Evolutionary conservation across 2,888 invertebrate genomes (phyloP).

Genomic region (Eupsilia transversa): DNA sequence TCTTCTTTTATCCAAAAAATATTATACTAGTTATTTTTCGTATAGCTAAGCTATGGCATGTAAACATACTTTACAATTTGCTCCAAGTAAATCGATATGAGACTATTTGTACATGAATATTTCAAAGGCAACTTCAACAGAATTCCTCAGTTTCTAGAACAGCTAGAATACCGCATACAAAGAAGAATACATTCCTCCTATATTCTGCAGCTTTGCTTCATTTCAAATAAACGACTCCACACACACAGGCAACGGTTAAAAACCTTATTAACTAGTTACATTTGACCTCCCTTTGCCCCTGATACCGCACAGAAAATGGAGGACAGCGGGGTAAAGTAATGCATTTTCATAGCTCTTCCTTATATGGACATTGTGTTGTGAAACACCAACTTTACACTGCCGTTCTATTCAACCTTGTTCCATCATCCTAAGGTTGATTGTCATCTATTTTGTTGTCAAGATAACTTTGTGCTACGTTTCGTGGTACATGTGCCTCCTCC

Average conservation of each 20-base stretch:
- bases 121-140: slow-evolving; percentile 30
- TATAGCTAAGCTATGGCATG: background rate
- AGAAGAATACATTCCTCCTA: slow-evolving; percentile 66
- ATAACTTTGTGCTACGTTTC: slow-evolving; percentile 58
- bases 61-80: background rate
- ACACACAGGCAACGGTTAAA: slow-evolving; percentile 71
- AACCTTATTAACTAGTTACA: slow-evolving; percentile 72
- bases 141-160: slow-evolving; percentile 54
- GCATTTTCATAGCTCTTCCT: slow-evolving; percentile 79
- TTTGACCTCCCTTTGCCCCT: slow-evolving; percentile 66
- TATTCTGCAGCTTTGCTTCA: slow-evolving; percentile 74
- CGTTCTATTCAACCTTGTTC: slow-evolving; percentile 13
- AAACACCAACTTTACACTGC: slow-evolving; percentile 57
- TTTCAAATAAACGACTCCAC: slow-evolving; percentile 76
- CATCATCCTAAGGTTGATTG: slow-evolving; percentile 63
- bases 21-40: background rate
- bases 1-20: background rate
- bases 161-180: slow-evolving; percentile 56
- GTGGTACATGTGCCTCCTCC: slow-evolving; percentile 69
- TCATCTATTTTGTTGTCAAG: slow-evolving; percentile 42
- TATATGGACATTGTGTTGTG: slow-evolving; percentile 76
- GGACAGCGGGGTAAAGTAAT: slow-evolving; percentile 71
- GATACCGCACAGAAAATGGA: slow-evolving; percentile 49
- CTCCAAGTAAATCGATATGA: slow-evolving; percentile 7
- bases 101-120: slow-evolving; percentile 33